A percentile compares a stretch with the other conserved stretches of the same genome.
Conservation (phyloP, 2,797 vertebrate species). For the Sebastes itinus region DNA sequence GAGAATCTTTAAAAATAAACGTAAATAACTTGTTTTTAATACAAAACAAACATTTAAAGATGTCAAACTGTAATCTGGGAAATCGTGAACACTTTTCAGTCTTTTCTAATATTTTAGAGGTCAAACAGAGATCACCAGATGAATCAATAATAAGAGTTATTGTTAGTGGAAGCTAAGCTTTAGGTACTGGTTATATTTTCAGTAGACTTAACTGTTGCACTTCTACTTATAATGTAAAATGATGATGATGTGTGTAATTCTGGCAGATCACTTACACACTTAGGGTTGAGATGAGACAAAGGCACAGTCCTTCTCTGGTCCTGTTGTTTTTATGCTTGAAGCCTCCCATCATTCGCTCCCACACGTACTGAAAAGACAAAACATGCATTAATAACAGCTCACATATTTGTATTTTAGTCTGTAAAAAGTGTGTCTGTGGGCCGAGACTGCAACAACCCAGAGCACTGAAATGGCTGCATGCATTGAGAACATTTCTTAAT, state of each 20-base stretch:
- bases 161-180: neutral
- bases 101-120: too few relatives aligned
- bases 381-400: too few relatives aligned
- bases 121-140: too few relatives aligned
- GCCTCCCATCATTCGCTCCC: slow-evolving; percentile 95
- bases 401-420: too few relatives aligned
- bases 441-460: neutral
- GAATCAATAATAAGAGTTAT: neutral
- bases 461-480: neutral
- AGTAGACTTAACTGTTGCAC: too few relatives aligned
- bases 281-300: slow-evolving; percentile 94
- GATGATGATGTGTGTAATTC: too few relatives aligned
- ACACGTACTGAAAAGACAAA: slow-evolving; percentile 86
- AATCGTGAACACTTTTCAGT: too few relatives aligned
- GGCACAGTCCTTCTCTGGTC: slow-evolving; percentile 94
- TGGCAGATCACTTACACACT: slow-evolving; percentile 84
- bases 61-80: neutral
- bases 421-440: too few relatives aligned
- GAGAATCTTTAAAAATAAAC: too few relatives aligned
- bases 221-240: too few relatives aligned
- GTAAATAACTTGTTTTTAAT: neutral
- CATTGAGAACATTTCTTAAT: neutral
- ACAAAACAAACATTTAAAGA: too few relatives aligned
- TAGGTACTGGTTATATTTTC: too few relatives aligned
- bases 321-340: slow-evolving; percentile 99